A percentile compares a stretch with the other conserved stretches of the same genome.
Evolutionary conservation across 1,140 invertebrate genomes (phyloP).

Genomic region (Portunus trituberculatus): DNA sequence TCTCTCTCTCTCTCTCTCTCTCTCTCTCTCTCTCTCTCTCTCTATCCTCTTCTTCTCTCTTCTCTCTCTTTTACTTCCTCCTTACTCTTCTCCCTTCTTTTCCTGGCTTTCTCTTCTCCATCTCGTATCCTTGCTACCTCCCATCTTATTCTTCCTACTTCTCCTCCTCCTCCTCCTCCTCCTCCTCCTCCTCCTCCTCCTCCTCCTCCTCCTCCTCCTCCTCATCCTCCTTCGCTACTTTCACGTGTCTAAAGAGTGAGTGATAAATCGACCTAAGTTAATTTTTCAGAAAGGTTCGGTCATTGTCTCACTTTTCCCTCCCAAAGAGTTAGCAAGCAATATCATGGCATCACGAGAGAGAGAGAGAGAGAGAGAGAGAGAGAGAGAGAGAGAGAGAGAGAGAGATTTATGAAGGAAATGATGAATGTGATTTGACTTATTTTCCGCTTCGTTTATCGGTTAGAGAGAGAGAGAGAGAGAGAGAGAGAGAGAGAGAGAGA

Average conservation of each 20-base stretch:
- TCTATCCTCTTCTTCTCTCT: too few species aligned
- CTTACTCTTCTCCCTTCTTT: too few species aligned
- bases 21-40: too few species aligned
- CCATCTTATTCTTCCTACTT: neutral
- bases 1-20: too few species aligned
- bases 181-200: neutral
- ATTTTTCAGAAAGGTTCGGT: conserved; percentile 2
- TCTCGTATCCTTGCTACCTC: neutral
- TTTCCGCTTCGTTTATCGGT: too few species aligned
- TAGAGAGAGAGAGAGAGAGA: too few species aligned
- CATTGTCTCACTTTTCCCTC: neutral
- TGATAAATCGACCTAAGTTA: neutral
- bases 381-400: too few species aligned
- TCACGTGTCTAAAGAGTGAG: neutral
- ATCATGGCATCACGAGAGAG: neutral
- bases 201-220: neutral
- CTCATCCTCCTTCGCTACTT: neutral
- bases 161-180: neutral
- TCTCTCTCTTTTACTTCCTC: too few species aligned
- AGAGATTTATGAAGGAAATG: too few species aligned
- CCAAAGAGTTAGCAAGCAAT: neutral
- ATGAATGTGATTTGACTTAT: too few species aligned
- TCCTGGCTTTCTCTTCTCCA: too few species aligned
- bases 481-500: too few species aligned
- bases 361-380: neutral